Conservation (phyloP, 2,888 invertebrate species). For the Acheta domesticus region DNA sequence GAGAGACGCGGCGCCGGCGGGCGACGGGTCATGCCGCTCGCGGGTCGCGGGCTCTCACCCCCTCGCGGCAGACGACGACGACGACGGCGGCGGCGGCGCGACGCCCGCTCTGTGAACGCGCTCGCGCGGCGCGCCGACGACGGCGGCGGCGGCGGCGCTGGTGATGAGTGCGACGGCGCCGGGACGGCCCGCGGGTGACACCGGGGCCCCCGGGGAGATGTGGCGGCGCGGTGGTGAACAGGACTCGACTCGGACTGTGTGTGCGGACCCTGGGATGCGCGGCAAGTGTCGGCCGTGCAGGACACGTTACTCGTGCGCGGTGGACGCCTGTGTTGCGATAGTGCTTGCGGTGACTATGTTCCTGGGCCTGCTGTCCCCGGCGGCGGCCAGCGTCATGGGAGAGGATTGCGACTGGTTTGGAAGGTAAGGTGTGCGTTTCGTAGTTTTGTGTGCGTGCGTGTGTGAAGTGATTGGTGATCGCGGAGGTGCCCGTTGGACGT, state of each 20-base stretch:
- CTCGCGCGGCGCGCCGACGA: neutral
- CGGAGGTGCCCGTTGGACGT: too few species aligned
- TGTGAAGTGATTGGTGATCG: too few species aligned
- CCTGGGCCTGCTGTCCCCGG: constrained; percentile 36
- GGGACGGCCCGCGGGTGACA: neutral
- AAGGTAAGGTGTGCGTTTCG: constrained; percentile 53
- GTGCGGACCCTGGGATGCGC: neutral
- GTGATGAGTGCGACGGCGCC: neutral
- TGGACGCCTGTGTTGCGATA: constrained; percentile 19
- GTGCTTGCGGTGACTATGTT: constrained; percentile 10
- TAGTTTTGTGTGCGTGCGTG: too few species aligned
- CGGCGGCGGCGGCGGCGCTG: neutral
- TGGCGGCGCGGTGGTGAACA: neutral
- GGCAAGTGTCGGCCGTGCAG: constrained; percentile 5
- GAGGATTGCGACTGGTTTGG: constrained; percentile 69
- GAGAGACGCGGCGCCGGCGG: neutral
- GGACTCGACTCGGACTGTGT: neutral
- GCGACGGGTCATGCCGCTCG: neutral
- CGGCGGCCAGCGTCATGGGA: constrained; percentile 59
- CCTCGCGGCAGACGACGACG: neutral
- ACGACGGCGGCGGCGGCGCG: neutral
- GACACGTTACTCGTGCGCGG: neutral
- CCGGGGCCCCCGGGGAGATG: neutral
- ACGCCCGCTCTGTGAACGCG: neutral
- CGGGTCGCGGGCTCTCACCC: neutral